Evolutionary conservation across 2,797 vertebrate species (phyloP).

Genomic region (Mus minutoides): DNA sequence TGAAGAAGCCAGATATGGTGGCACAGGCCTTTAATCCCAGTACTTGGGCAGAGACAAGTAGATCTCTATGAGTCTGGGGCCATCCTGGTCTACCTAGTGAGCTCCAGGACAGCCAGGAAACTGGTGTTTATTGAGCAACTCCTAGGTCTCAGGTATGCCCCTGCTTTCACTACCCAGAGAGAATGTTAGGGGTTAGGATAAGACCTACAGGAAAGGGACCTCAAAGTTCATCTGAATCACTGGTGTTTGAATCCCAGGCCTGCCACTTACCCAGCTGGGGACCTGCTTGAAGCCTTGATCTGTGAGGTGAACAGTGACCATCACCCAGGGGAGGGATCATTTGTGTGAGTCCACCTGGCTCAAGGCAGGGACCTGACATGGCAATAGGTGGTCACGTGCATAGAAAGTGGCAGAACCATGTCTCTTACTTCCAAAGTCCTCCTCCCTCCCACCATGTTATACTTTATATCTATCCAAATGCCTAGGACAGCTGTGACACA

Average conservation of each 20-base stretch:
- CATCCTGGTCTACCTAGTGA: neutral
- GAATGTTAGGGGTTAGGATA: neutral
- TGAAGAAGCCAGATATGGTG: neutral
- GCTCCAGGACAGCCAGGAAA: neutral
- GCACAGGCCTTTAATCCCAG: neutral
- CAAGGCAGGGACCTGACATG: neutral
- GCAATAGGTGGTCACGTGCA: neutral
- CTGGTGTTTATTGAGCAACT: neutral
- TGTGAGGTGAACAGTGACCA: neutral
- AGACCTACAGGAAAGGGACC: neutral
- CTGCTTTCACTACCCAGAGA: neutral
- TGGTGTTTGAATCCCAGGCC: neutral
- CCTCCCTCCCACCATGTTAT: neutral
- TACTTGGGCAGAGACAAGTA: neutral
- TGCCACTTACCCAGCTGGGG: neutral
- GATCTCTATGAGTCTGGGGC: neutral
- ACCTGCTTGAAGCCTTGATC: neutral
- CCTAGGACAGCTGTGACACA: no score
- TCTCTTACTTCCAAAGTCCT: neutral
- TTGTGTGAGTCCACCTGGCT: neutral
- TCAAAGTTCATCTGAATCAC: neutral
- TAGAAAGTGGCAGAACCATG: neutral
- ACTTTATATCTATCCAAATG: neutral
- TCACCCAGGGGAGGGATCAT: neutral
- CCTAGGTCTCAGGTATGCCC: neutral